These are phyloP conservation scores for Montifringilla adamsi DNA, from an alignment of 2,113 vertebrate genomes.

Conservation along the genomic window DNA sequence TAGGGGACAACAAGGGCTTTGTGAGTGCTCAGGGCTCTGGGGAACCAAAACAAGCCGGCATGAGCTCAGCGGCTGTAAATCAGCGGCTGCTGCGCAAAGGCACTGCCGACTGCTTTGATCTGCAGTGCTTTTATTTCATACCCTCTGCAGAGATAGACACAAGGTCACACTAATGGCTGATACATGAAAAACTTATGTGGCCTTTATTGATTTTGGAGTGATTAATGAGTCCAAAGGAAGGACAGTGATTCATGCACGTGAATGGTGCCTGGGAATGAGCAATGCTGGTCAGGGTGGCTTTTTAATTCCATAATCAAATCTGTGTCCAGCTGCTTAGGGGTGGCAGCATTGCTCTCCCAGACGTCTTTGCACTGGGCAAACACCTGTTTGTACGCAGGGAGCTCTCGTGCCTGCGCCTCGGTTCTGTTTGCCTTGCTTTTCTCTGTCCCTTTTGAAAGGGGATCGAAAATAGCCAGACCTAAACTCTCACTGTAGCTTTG, in stretches of 20 bases:
- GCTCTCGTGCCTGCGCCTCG: accelerated
- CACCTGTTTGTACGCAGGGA: accelerated
- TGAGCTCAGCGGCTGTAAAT: slow-evolving; percentile 55
- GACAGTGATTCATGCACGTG: background rate
- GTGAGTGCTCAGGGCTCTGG: background rate
- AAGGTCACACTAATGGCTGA: slow-evolving; percentile 48
- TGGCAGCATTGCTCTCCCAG: background rate
- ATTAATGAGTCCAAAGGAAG: slow-evolving; percentile 13
- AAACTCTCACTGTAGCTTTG: background rate
- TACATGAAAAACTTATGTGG: slow-evolving; percentile 14
- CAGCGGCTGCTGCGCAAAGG: background rate
- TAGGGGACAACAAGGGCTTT: background rate
- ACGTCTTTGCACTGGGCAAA: background rate
- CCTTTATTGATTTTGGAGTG: slow-evolving; percentile 24
- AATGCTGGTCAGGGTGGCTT: background rate
- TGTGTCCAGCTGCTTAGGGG: background rate
- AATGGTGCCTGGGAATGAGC: background rate
- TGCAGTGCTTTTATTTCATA: background rate
- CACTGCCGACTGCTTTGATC: slow-evolving; percentile 33
- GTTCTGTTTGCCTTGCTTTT: background rate
- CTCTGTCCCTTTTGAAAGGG: background rate
- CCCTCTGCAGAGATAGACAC: slow-evolving; percentile 1
- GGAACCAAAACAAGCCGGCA: background rate
- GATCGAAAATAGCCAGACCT: background rate
- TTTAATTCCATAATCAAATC: background rate